Conservation (phyloP, 2,797 vertebrate species). For the Poeciliopsis paucimaculata region DNA sequence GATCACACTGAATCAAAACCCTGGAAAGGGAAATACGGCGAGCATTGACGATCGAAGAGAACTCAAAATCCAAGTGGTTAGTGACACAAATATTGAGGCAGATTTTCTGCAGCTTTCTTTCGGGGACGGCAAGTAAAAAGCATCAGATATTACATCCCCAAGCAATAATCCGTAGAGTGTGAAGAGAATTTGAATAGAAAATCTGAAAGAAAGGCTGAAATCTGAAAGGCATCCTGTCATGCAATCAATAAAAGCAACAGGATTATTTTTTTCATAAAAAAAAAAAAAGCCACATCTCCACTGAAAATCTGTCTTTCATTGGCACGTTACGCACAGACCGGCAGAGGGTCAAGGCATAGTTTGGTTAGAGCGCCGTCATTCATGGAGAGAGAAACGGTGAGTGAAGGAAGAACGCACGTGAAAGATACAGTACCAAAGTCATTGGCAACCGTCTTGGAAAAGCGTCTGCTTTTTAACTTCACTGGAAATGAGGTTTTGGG, state of each 20-base stretch:
- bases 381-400: constrained; percentile 78
- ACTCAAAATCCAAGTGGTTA: constrained; percentile 50
- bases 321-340: constrained; percentile 73
- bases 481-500: constrained; percentile 90
- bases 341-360: constrained; percentile 65
- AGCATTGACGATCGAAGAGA: constrained; percentile 35
- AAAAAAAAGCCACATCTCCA: constrained; percentile 12
- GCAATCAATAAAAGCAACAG: constrained; percentile 30
- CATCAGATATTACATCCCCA: neutral
- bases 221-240: constrained; percentile 55
- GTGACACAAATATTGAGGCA: constrained; percentile 40
- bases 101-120: constrained; percentile 64
- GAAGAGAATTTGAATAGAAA: constrained; percentile 59
- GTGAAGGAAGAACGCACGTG: constrained; percentile 39
- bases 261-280: neutral
- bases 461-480: constrained; percentile 95
- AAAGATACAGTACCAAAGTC: constrained; percentile 95
- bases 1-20: constrained; percentile 57
- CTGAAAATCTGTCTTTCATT: constrained; percentile 55
- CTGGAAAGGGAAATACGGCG: constrained; percentile 62
- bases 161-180: neutral
- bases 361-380: constrained; percentile 73
- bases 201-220: constrained; percentile 38
- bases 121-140: neutral
- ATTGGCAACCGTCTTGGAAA: constrained; percentile 99